phyloP scores from a whole-genome alignment of 2,888 invertebrate genomes.

The Acanthopleura granulata region DNA sequence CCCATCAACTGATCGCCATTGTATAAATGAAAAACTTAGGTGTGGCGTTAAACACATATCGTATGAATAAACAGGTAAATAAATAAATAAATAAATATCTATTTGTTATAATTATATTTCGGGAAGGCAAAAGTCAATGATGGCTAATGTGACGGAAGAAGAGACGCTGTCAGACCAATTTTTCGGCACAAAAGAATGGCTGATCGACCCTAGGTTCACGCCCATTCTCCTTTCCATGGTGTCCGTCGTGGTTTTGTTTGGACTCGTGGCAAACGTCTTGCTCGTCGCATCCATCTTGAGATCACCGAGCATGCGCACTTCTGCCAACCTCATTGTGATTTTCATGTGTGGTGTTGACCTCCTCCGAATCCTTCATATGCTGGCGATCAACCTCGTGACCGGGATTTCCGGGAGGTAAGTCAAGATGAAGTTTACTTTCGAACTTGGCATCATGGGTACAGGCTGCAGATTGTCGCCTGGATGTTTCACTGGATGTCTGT shows the following conservation, averaged over 20 bases:
- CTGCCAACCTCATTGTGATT: not conserved
- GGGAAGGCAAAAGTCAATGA: not conserved
- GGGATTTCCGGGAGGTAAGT: slow-evolving; percentile 8
- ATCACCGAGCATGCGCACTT: not conserved
- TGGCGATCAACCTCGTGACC: not conserved
- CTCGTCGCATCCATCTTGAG: not conserved
- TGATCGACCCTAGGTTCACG: not conserved
- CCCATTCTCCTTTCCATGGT: not conserved
- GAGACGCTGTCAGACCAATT: not conserved
- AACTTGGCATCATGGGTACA: no score
- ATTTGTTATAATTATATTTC: no score
- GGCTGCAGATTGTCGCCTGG: no score
- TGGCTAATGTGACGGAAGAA: not conserved
- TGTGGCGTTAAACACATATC: no score
- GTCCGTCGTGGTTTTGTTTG: not conserved
- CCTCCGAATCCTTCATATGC: not conserved
- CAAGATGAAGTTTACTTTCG: no score
- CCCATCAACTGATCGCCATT: no score
- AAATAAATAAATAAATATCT: no score
- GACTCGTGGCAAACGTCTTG: not conserved
- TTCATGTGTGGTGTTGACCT: not conserved
- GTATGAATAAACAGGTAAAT: no score
- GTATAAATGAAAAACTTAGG: no score
- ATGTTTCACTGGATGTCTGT: no score
- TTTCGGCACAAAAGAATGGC: not conserved